A percentile compares a stretch with the other conserved stretches of the same genome.
These are phyloP conservation scores for Paguma larvata DNA, from an alignment of 2,797 vertebrate species.

Conservation along the genomic window DNA sequence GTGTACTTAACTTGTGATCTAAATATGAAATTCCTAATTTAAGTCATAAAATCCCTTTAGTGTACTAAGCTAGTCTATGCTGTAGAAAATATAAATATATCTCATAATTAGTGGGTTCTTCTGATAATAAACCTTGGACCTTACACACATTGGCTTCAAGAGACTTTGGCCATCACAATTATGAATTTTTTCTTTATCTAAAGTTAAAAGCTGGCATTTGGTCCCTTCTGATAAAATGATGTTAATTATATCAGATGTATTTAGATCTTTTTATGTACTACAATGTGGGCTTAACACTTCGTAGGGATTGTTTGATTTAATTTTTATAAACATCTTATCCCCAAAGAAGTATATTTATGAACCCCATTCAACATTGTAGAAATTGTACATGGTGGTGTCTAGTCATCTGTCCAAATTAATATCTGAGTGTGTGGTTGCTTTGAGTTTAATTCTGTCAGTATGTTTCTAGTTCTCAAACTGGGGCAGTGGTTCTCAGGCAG, in stretches of 20 bases:
- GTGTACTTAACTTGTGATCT: no score
- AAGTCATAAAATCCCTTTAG: no score
- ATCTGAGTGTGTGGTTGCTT: background rate
- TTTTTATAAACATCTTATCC: background rate
- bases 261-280: background rate
- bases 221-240: background rate
- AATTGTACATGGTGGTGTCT: background rate
- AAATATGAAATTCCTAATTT: no score
- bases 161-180: background rate
- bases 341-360: background rate
- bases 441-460: background rate
- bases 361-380: background rate
- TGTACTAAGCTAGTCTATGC: no score
- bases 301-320: background rate
- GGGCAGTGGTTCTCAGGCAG: background rate
- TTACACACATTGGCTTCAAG: background rate
- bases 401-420: background rate
- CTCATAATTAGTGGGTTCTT: background rate
- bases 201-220: background rate
- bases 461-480: background rate
- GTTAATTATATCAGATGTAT: background rate
- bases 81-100: no score
- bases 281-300: background rate
- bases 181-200: no score
- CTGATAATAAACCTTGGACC: background rate